Conservation (phyloP, 1,140 invertebrate species). For the Lordiphosa clarofinis region DNA sequence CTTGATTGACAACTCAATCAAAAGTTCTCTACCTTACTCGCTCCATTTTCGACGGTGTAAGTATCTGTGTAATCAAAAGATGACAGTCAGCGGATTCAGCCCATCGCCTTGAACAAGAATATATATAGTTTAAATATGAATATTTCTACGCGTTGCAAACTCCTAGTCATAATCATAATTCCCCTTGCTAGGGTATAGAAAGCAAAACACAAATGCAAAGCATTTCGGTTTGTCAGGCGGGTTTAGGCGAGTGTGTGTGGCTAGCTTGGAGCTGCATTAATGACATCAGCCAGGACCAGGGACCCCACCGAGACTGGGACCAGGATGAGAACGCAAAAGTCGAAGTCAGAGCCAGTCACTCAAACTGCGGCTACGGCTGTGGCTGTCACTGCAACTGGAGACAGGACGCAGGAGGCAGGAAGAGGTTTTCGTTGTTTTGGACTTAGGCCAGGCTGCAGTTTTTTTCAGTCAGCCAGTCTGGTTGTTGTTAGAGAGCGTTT, state of each 20-base stretch:
- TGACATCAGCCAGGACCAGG: conserved; percentile 47
- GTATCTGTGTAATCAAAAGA: too few species aligned
- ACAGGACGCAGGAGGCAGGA: neutral
- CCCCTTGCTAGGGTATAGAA: too few species aligned
- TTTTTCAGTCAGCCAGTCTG: neutral
- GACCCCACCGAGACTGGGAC: conserved; percentile 5
- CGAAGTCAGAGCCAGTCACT: conserved; percentile 70
- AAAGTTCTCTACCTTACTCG: too few species aligned
- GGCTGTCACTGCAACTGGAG: conserved; percentile 45
- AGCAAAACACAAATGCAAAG: conserved; percentile 40
- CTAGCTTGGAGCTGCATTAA: conserved; percentile 65
- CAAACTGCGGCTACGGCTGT: conserved; percentile 50
- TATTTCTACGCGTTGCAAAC: too few species aligned
- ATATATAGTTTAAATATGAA: too few species aligned
- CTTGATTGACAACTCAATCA: too few species aligned
- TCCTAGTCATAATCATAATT: too few species aligned
- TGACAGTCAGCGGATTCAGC: too few species aligned
- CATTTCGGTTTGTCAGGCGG: conserved; percentile 36
- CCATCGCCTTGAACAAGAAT: too few species aligned
- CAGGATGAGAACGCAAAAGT: conserved; percentile 51
- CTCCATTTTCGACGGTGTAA: too few species aligned
- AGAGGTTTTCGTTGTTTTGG: neutral
- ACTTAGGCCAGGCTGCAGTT: neutral
- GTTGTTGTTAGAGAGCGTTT: conserved; percentile 25
- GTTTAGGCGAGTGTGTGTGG: neutral